These are phyloP conservation scores for Drosophila paranaensis DNA, from an alignment of 2,888 invertebrate species.

Conservation along the genomic window DNA sequence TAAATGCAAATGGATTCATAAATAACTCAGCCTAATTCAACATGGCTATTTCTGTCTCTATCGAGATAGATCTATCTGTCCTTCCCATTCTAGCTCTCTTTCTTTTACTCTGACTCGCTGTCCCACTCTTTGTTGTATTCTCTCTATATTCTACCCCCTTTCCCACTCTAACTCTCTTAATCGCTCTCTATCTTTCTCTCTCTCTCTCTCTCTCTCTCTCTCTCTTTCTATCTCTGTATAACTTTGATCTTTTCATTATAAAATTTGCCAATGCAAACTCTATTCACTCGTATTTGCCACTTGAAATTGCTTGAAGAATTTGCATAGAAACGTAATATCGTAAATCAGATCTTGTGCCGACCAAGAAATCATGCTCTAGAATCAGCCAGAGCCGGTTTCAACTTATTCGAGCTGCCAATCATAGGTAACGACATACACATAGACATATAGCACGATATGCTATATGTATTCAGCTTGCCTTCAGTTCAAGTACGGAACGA, in stretches of 20 bases:
- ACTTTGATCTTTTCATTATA: slow-evolving; percentile 7
- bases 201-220: too few relatives aligned
- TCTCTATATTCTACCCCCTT: too few relatives aligned
- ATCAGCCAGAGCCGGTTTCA: slow-evolving; percentile 63
- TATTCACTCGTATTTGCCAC: background rate
- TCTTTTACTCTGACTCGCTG: too few relatives aligned
- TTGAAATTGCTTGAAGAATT: slow-evolving; percentile 26
- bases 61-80: too few relatives aligned
- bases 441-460: background rate
- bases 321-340: slow-evolving; percentile 42
- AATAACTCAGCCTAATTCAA: too few relatives aligned
- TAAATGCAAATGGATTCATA: too few relatives aligned
- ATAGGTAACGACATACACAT: background rate
- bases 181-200: too few relatives aligned
- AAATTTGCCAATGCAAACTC: slow-evolving; percentile 3
- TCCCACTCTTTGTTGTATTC: too few relatives aligned
- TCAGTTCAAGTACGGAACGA: slow-evolving; percentile 43
- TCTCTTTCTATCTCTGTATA: background rate
- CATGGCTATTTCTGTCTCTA: too few relatives aligned
- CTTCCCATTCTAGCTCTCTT: too few relatives aligned
- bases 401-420: slow-evolving; percentile 25
- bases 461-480: slow-evolving; percentile 19
- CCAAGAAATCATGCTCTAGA: slow-evolving; percentile 56
- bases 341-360: slow-evolving; percentile 9
- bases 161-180: too few relatives aligned